Evolutionary conservation across 2,797 vertebrate species (phyloP), one percentile per base, ranked within the genome.

Genomic region (Propithecus perrieri): DNA sequence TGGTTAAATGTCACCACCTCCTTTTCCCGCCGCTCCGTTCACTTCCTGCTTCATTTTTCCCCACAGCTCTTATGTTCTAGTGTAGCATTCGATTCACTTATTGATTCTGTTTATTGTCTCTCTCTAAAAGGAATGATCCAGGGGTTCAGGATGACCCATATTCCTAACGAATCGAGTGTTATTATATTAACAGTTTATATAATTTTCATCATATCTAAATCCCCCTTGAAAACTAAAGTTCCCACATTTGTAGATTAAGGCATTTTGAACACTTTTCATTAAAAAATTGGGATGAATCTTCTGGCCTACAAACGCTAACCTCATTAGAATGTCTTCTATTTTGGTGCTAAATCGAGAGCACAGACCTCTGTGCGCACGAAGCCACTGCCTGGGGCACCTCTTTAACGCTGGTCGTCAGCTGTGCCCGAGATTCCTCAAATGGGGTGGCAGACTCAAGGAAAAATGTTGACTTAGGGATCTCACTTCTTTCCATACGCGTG

Each of bases 221-320:
- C 38, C 22, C 24, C 4, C 53, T 95, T 90, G 76, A 76, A 92
- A 96, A 74, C 4, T 48, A n/a, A 95, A 50, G 17, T 91, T 55
- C 33, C 7, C 71, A 65, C 4, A 10, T 92, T 95, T 90, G 28
- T 85, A 57, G 53, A 87, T 93, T 22, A 91, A 95, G 48, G 38
- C 41, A 43, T 95, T 85, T 96, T 43, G 14, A 95, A 85, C 43
- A 72, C 17, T 43, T 75, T 57, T 26, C 55, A 4, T 57, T 57
- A 65, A 81, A 93, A 89, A 93, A 89, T 80, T 41, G 74, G 87
- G 35, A 61, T n/a, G 4, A 80, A 28, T 88, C 48, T 95, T 76
- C 46, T 67, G 63, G 65, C 90, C 85, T 92, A 48, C 50, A 92
- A 95, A 95, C 63, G 53, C 57, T 89, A 87, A 84, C 94, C 79